phyloP scores from a whole-genome alignment of 2,797 vertebrate species.

The Anas georgica region DNA sequence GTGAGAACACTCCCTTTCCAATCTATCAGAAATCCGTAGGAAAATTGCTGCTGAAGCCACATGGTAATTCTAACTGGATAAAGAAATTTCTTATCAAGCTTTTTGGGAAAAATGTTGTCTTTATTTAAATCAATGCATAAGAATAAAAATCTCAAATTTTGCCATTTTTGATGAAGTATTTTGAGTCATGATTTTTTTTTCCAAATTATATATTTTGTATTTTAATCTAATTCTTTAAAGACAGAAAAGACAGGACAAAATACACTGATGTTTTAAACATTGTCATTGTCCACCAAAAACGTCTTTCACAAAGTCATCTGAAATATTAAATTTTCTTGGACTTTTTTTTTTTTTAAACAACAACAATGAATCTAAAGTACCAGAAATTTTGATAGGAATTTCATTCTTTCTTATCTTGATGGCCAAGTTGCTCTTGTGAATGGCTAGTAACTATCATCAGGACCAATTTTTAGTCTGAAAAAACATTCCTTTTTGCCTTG shows the following conservation, averaged over 20 bases:
- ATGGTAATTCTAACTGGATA: too few relatives aligned
- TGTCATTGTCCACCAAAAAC: neutral
- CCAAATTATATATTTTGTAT: too few relatives aligned
- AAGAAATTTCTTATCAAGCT: too few relatives aligned
- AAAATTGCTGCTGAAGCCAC: too few relatives aligned
- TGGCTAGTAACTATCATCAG: neutral
- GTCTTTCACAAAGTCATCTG: neutral
- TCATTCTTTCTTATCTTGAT: neutral
- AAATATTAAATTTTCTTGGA: neutral
- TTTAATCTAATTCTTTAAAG: too few relatives aligned
- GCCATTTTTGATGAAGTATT: too few relatives aligned
- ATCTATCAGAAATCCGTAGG: too few relatives aligned
- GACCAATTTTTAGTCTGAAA: neutral
- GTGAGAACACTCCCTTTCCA: too few relatives aligned
- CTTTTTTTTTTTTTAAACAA: neutral
- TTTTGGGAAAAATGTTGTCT: too few relatives aligned
- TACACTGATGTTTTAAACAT: neutral
- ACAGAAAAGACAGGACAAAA: neutral
- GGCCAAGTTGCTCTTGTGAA: neutral
- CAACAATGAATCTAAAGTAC: accelerated
- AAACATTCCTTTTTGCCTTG: neutral
- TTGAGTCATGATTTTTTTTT: too few relatives aligned
- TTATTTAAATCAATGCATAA: too few relatives aligned
- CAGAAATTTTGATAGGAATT: neutral
- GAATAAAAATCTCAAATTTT: too few relatives aligned